Evolutionary conservation across 2,888 invertebrate species (phyloP).

Genomic region (Cyrtodaria siliqua): DNA sequence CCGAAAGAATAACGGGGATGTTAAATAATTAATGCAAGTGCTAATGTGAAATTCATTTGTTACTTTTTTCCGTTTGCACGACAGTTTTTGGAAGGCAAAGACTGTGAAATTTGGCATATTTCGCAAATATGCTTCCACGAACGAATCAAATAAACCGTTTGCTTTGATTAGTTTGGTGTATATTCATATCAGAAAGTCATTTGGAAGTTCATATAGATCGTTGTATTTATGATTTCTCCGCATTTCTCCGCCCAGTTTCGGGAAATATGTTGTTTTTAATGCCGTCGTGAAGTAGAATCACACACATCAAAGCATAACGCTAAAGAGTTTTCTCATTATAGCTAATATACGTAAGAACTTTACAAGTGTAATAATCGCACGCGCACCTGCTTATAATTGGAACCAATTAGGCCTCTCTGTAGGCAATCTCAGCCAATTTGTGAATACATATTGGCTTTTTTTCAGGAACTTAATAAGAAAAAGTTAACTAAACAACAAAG

Average conservation of each 20-base stretch:
- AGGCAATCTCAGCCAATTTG: constrained; percentile 33
- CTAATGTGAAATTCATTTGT: too few species aligned
- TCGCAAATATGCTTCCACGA: background rate
- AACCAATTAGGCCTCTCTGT: constrained; percentile 16
- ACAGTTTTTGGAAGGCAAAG: too few species aligned
- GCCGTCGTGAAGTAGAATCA: background rate
- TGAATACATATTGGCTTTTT: constrained; percentile 12
- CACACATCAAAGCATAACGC: background rate
- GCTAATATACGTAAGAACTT: constrained; percentile 9
- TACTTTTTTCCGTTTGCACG: too few species aligned
- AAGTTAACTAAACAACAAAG: too few species aligned
- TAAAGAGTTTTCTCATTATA: constrained; percentile 8
- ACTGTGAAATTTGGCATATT: constrained; percentile 2
- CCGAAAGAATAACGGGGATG: too few species aligned
- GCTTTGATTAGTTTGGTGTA: constrained; percentile 11
- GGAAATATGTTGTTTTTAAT: background rate
- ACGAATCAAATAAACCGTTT: background rate
- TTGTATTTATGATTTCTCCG: too few species aligned
- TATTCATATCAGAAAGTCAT: constrained; percentile 9
- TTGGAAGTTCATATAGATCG: constrained; percentile 2
- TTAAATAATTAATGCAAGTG: too few species aligned
- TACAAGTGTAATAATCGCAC: constrained; percentile 25
- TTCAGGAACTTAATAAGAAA: too few species aligned
- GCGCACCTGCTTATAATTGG: constrained; percentile 43
- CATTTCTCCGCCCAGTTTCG: too few species aligned